Evolutionary conservation across 2,797 vertebrate species (phyloP).

Genomic region (Streptopelia turtur): DNA sequence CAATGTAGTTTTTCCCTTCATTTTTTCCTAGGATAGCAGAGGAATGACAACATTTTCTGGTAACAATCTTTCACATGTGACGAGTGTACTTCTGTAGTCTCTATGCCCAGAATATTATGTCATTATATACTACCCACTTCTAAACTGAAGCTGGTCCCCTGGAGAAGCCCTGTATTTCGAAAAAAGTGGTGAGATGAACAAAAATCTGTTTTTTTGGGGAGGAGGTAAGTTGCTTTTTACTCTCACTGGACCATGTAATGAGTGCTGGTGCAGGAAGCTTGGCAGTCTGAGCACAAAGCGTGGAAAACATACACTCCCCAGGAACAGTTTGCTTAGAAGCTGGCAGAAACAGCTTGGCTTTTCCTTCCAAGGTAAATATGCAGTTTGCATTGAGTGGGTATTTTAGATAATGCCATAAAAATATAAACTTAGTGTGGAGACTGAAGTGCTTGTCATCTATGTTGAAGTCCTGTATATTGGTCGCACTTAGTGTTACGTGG

Average conservation of each 20-base stretch:
- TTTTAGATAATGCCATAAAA: constrained; percentile 1
- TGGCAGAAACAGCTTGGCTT: background rate
- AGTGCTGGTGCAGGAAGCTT: background rate
- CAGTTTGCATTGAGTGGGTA: background rate
- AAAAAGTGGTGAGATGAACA: constrained; percentile 15
- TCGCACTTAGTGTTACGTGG: background rate
- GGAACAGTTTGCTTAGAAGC: background rate
- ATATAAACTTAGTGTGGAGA: background rate
- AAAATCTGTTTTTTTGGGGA: background rate
- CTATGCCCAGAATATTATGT: background rate
- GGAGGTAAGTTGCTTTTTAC: background rate
- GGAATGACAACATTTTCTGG: background rate
- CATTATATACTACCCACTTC: background rate
- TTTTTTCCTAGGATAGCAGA: background rate
- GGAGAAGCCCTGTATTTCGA: background rate
- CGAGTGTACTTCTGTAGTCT: background rate
- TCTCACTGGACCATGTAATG: background rate
- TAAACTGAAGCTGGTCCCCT: background rate
- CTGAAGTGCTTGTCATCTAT: background rate
- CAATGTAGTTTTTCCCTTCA: background rate
- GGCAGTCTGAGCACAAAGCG: background rate
- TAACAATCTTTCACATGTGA: background rate
- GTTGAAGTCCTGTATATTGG: background rate
- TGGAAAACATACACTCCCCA: background rate
- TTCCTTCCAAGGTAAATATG: background rate